A percentile compares a stretch with the other conserved stretches of the same genome.
Evolutionary conservation across 2,797 vertebrate genomes (phyloP).

Genomic region (Trematomus bernacchii): DNA sequence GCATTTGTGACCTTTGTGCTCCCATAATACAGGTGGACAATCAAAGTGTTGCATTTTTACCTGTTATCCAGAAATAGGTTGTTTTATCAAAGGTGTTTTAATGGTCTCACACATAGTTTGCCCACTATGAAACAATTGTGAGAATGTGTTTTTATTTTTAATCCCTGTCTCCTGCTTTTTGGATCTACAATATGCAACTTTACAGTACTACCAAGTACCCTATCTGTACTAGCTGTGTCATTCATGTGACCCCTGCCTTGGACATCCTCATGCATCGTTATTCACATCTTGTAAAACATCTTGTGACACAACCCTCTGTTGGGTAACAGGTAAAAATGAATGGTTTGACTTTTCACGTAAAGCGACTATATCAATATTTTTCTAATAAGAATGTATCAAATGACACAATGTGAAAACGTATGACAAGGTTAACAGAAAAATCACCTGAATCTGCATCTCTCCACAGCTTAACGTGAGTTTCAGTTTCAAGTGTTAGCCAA

Average conservation of each 20-base stretch:
- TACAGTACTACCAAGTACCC: not conserved
- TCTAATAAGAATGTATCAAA: slow-evolving; percentile 9
- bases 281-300: not conserved
- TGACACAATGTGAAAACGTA: slow-evolving; percentile 1
- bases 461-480: not conserved
- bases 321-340: not conserved
- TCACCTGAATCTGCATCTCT: not conserved
- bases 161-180: not conserved
- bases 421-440: not conserved
- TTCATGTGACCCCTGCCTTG: not conserved
- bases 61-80: not conserved
- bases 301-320: not conserved
- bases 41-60: not conserved
- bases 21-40: slow-evolving; percentile 11
- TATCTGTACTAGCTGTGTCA: not conserved
- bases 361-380: slow-evolving; percentile 24
- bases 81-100: slow-evolving; percentile 16
- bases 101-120: not conserved
- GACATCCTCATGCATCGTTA: not conserved
- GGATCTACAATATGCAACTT: not conserved
- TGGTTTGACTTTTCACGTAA: not conserved
- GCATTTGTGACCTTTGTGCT: slow-evolving; percentile 35
- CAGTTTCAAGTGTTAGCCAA: not conserved
- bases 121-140: not conserved
- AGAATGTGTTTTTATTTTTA: not conserved